phyloP scores from a whole-genome alignment of 2,797 vertebrate species.

The Columba guinea region DNA sequence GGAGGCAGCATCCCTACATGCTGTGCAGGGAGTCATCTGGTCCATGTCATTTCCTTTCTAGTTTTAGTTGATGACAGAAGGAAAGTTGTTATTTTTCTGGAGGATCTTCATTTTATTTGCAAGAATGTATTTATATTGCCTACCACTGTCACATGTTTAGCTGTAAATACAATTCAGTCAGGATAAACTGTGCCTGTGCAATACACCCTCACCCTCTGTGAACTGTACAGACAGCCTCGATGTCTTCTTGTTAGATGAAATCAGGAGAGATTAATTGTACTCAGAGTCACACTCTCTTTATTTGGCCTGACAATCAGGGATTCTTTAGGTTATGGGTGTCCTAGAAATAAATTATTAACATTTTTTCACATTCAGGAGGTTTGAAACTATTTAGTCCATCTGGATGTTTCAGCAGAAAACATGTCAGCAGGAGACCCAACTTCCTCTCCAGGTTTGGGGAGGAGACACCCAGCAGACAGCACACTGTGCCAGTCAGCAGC shows the following conservation, averaged over 20 bases:
- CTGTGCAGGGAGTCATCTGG: not conserved
- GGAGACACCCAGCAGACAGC: not conserved
- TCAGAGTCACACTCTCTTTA: not conserved
- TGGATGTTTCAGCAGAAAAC: not conserved
- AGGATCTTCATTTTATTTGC: not conserved
- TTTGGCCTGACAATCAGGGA: not conserved
- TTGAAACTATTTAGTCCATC: not conserved
- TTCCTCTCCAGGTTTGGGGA: not conserved
- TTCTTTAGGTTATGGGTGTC: not conserved
- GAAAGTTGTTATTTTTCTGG: not conserved
- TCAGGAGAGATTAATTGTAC: not conserved
- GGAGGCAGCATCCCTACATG: rapidly evolving
- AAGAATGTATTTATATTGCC: not conserved
- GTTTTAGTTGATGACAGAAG: not conserved
- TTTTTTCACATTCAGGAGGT: not conserved
- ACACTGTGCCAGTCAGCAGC: not conserved
- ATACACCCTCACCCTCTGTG: not conserved
- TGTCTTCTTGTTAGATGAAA: not conserved
- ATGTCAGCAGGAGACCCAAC: not conserved
- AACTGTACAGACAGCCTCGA: not conserved
- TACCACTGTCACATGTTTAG: not conserved
- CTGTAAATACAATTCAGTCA: not conserved
- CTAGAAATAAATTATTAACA: not conserved
- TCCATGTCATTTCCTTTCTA: not conserved
- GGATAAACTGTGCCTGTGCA: not conserved